A percentile compares a stretch with the other conserved stretches of the same genome.
These are phyloP conservation scores for Regulus satrapa DNA, from an alignment of 2,113 vertebrate genomes.

Conservation along the genomic window DNA sequence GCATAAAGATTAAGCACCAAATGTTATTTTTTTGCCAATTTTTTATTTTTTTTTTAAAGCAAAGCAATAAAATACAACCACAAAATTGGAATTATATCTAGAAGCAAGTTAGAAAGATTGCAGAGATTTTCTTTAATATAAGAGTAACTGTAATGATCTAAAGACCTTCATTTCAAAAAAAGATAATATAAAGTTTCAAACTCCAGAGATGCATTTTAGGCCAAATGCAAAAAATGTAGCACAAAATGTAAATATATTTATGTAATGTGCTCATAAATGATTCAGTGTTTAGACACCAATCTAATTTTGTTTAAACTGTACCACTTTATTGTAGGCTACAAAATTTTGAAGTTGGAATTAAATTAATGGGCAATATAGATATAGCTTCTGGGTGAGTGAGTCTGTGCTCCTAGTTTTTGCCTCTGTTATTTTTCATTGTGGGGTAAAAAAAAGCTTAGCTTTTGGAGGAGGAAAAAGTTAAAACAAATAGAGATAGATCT, in stretches of 20 bases:
- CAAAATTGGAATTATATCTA: neutral
- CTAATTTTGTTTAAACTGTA: constrained; percentile 65
- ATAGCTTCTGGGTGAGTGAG: neutral
- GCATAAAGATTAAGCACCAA: neutral
- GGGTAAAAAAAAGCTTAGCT: neutral
- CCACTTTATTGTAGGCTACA: constrained; percentile 33
- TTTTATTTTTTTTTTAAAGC: neutral
- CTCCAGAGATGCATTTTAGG: constrained; percentile 26
- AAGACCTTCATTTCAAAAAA: constrained; percentile 14
- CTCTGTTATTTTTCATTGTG: neutral
- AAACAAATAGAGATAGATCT: neutral
- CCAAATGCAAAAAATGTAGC: constrained; percentile 37
- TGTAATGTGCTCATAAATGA: constrained; percentile 65
- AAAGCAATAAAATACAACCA: neutral
- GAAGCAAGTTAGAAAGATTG: neutral
- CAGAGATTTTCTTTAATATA: neutral
- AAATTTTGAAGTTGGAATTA: constrained; percentile 18
- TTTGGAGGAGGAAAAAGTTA: neutral
- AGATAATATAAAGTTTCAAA: constrained; percentile 20
- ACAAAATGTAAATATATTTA: constrained; percentile 67
- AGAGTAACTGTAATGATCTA: neutral
- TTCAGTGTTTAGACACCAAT: constrained; percentile 66
- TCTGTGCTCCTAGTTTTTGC: neutral
- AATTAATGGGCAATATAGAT: neutral
- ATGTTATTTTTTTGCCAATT: neutral